Conservation (phyloP, 2,888 invertebrate genomes). For the Heliconius ismenius region DNA sequence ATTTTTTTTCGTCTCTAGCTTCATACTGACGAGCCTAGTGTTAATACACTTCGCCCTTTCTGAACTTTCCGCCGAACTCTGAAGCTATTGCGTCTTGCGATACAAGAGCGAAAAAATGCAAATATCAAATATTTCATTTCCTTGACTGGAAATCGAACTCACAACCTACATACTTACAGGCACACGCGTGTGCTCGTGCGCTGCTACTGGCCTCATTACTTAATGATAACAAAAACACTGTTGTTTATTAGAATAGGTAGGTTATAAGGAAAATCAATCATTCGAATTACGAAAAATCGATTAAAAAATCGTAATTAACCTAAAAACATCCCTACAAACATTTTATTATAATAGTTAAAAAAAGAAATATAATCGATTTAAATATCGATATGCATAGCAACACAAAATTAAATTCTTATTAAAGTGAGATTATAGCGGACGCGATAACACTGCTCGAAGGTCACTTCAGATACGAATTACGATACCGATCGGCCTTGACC, state of each 20-base stretch:
- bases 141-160: too few relatives aligned
- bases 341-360: not conserved
- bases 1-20: too few relatives aligned
- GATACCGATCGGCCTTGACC: slow-evolving; percentile 38
- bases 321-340: not conserved
- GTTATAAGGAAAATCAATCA: not conserved
- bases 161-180: too few relatives aligned
- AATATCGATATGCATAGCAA: not conserved
- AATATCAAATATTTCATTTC: too few relatives aligned
- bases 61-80: too few relatives aligned
- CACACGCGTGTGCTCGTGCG: too few relatives aligned
- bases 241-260: not conserved
- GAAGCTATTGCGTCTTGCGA: too few relatives aligned
- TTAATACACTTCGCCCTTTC: too few relatives aligned
- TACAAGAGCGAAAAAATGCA: too few relatives aligned
- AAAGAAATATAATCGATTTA: not conserved
- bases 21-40: too few relatives aligned
- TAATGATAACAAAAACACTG: not conserved
- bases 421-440: slow-evolving; percentile 10
- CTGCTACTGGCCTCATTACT: not conserved
- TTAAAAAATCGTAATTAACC: not conserved
- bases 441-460: slow-evolving; percentile 23
- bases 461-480: slow-evolving; percentile 27
- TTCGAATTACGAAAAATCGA: not conserved
- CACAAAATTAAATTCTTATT: slow-evolving; percentile 5